A percentile compares a stretch with the other conserved stretches of the same genome.
These are phyloP conservation scores for Helarctos malayanus DNA, from an alignment of 2,797 vertebrate species.

Conservation along the genomic window DNA sequence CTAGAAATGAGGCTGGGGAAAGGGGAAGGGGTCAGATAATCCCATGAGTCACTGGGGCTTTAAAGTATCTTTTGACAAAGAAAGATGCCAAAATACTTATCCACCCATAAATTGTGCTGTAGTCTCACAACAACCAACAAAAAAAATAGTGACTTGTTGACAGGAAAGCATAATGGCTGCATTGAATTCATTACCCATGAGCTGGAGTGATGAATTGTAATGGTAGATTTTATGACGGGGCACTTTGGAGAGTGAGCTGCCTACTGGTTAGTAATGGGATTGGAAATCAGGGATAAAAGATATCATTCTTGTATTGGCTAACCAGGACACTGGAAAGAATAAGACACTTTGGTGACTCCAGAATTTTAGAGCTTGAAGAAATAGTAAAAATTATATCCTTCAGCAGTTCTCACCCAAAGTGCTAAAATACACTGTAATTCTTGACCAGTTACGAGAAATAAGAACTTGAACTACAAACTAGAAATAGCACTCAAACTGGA, in stretches of 20 bases:
- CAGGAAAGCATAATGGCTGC: background rate
- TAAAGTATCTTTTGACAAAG: background rate
- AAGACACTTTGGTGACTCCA: background rate
- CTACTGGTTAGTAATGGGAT: background rate
- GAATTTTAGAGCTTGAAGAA: background rate
- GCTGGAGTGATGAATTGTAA: background rate
- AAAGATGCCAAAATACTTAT: background rate
- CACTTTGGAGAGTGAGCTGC: background rate
- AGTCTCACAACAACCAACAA: background rate
- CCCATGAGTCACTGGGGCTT: background rate
- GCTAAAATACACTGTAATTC: background rate
- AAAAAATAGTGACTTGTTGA: slow-evolving; percentile 30
- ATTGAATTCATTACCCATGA: background rate
- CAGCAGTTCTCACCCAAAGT: background rate
- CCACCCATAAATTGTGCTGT: background rate
- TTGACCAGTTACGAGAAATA: background rate
- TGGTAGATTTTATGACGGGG: background rate
- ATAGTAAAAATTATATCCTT: background rate
- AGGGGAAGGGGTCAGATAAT: background rate
- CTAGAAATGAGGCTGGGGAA: background rate
- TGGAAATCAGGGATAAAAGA: background rate
- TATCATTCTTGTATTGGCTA: background rate
- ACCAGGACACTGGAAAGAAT: background rate
- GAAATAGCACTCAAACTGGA: background rate
- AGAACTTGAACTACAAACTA: background rate